Conservation (phyloP, 1,140 invertebrate species). For the Drosophila azteca region DNA sequence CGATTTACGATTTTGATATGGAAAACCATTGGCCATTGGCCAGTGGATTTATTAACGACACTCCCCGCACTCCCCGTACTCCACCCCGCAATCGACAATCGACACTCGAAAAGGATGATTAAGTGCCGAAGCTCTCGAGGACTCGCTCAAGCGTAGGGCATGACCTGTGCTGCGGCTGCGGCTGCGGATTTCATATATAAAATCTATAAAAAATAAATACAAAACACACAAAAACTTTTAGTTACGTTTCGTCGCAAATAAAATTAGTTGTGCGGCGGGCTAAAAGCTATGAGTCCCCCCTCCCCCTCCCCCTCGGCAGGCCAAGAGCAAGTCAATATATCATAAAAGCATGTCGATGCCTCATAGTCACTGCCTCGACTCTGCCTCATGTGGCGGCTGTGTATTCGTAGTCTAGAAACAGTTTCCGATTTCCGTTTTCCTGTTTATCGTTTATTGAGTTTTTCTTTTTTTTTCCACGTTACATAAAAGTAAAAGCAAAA, state of each 20-base stretch:
- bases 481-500: constrained; percentile 73
- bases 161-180: neutral
- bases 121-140: constrained; percentile 31
- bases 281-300: constrained; percentile 70
- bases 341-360: constrained; percentile 75
- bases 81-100: too few relatives aligned
- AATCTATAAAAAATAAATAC: neutral
- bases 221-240: constrained; percentile 42
- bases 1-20: too few relatives aligned
- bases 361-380: constrained; percentile 38
- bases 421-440: constrained; percentile 81
- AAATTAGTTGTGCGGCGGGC: constrained; percentile 73
- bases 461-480: constrained; percentile 48
- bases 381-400: too few relatives aligned
- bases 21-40: too few relatives aligned
- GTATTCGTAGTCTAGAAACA: constrained; percentile 59
- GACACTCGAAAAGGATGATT: constrained; percentile 37
- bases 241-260: constrained; percentile 45
- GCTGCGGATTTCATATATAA: neutral
- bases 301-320: too few relatives aligned
- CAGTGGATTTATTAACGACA: constrained; percentile 40
- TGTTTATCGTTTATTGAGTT: constrained; percentile 82
- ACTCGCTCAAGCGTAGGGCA: constrained; percentile 1
- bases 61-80: neutral
- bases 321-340: constrained; percentile 73